These are phyloP conservation scores for Nematopogon swammerdamellus DNA, from an alignment of 2,888 invertebrate genomes.

Conservation along the genomic window DNA sequence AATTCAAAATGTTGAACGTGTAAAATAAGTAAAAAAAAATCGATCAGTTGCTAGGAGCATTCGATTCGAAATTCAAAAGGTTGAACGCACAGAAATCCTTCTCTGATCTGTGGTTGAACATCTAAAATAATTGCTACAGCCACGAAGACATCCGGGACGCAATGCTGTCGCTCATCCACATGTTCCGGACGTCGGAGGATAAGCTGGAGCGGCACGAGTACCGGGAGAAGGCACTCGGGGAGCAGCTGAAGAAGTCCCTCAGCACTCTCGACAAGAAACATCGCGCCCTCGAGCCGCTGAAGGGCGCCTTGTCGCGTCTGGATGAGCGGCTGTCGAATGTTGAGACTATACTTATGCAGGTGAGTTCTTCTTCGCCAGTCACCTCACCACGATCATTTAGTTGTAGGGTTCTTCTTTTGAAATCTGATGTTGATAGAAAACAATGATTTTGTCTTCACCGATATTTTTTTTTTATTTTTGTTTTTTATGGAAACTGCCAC, in stretches of 20 bases:
- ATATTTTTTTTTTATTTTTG: no score
- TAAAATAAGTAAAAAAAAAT: no score
- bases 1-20: no score
- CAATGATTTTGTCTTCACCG: no score
- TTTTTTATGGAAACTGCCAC: no score
- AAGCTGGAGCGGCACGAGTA: conserved; percentile 83
- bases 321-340: conserved; percentile 75
- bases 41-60: no score
- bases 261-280: conserved; percentile 69
- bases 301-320: conserved; percentile 64
- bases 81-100: no score
- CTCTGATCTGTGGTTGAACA: no score
- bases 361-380: conserved; percentile 20
- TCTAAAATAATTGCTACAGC: no score
- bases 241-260: conserved; percentile 73
- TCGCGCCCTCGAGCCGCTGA: conserved; percentile 65
- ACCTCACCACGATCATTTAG: neutral
- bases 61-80: no score
- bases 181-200: conserved; percentile 74
- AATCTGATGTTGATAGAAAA: no score
- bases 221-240: conserved; percentile 74
- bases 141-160: conserved; percentile 75
- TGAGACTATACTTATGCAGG: conserved; percentile 72
- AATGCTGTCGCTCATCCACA: conserved; percentile 74
- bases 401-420: no score